These are phyloP conservation scores for Lasius platythorax DNA, from an alignment of 2,888 invertebrate species.

Conservation along the genomic window DNA sequence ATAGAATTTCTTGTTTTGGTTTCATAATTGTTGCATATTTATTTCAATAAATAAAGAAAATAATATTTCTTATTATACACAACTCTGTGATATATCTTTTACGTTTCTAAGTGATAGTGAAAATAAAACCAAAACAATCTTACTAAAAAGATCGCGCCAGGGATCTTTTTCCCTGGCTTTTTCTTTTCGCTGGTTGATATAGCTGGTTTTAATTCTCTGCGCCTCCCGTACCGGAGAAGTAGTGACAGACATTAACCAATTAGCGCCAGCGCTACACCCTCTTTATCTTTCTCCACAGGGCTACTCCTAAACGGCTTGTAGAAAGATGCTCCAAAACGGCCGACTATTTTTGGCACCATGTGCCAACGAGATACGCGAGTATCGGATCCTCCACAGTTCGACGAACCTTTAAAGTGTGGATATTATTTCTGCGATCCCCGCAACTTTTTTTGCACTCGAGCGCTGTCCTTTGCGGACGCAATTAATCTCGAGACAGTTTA, in stretches of 20 bases:
- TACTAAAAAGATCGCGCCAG: constrained; percentile 56
- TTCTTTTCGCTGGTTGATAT: constrained; percentile 62
- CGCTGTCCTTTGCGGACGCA: constrained; percentile 43
- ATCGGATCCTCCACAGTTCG: constrained; percentile 56
- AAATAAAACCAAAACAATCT: constrained; percentile 47
- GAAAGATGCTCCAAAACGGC: constrained; percentile 66
- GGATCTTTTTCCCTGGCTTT: constrained; percentile 12
- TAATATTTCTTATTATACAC: constrained; percentile 8
- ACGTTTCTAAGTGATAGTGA: constrained; percentile 34
- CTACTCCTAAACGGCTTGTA: constrained; percentile 58
- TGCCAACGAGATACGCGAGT: constrained; percentile 49
- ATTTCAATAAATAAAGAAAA: constrained; percentile 14
- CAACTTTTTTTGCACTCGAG: constrained; percentile 59
- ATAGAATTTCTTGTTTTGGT: not conserved
- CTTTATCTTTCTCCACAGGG: constrained; percentile 21
- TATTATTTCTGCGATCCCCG: constrained; percentile 67
- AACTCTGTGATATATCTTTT: constrained; percentile 17
- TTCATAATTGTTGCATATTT: constrained; percentile 10
- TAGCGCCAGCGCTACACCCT: constrained; percentile 69
- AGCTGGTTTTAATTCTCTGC: constrained; percentile 80
- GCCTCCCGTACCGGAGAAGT: constrained; percentile 55
- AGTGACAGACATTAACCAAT: constrained; percentile 81
- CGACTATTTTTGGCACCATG: constrained; percentile 71
- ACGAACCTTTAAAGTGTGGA: constrained; percentile 65
- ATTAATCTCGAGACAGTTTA: constrained; percentile 38